Base-by-base conservation (phyloP, 2,888 invertebrate species). In the Conus canariensis region DNA sequence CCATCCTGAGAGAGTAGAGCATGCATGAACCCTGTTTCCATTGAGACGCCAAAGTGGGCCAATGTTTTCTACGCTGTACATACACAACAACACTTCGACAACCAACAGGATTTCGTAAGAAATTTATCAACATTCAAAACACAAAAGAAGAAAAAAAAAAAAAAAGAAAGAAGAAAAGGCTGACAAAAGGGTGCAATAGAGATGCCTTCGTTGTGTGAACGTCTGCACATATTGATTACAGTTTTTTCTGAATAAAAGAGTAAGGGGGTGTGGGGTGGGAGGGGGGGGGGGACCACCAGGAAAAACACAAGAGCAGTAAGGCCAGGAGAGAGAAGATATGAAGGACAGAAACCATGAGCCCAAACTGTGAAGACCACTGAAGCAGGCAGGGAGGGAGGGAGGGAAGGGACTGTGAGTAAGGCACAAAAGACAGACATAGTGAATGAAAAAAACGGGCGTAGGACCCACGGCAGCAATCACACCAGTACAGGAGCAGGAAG, bases 181-280 rank as follows among this genome's bases (percentile, higher is more conserved):
- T 80, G 30, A 45, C 12, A 10, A 80, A 80, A 80, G 30, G 80
- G 45, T 45, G 14, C 45, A 45, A 45, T 30, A 58, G 58, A 83
- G 19, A 25, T 56, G 82, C 58, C 82, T 83, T 83, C 82, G 82
- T 83, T 83, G 82, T 83, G 82, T 83, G 82, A 83, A 58, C 19
- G 58, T 58, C 82, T 83, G 82, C 82, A 83, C 56, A 9, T 77
- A 25, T 30, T 9, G 64, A 7, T 16, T 16, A 64, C 16, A 64
- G 7, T 45, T 45, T 45, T 30, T 45, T 45, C 45, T 45, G 45
- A 45, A 45, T 45, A 45, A 2, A 45, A 45, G 45, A 45, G 45
- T 45, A 45, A 45, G 45, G 45, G 45, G 45, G 45, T 2, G 45
- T 45, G 45, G 0, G 4, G 45, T 0, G 45, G 45, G 4, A 3